Base-by-base conservation (phyloP, 2,113 vertebrate species). In the Cheilinus undulatus region DNA sequence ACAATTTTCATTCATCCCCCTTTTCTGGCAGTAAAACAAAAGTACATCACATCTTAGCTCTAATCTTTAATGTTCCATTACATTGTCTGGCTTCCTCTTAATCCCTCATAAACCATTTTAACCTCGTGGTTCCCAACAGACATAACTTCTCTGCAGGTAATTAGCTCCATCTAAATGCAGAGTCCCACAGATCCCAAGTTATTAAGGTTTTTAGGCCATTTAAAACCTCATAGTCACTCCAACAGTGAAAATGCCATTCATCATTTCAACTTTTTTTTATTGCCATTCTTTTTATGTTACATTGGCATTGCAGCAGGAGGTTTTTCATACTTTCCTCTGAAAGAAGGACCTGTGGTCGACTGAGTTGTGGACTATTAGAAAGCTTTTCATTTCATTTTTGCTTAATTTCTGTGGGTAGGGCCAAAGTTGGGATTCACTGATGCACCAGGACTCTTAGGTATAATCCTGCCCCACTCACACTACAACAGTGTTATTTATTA, bases 111-210 rank as follows among this genome's bases (percentile, higher is more conserved):
- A 7, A 49, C 26, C 8, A 2, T 26, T 23, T 70, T 63, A 49
- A 60, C 27, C 17, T 20, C 19, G 1, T 38, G 3, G 36, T 27
- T 86, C 80, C 75, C 78, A 38, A 8, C 7, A 24, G 76, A 67
- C 5, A 4, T 68, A 8, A 54, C 46, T 46, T 73, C 46, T 67
- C 52, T 76, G 71, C 66, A 72, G 62, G 46, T 82, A 82, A 86
- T 88, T 78, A 70, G 78, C 22, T 72, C 53, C 65, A 56, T 17
- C 28, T 66, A 52, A 67, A 69, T 61, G 38, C 45, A 34, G 68
- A 73, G 46, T 72, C 78, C 70, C 73, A 68, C n/a, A 49, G 60
- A 70, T 62, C 72, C 48, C 0, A 1, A 38, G 24, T 70, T 56
- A 74, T 65, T 80, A 72, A 69, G 53, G 24, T 66, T 78, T 61